Percentiles rank a stretch among this genome's conserved stretches.
Conservation (phyloP, 2,797 vertebrate species). For the Mus minutoides region DNA sequence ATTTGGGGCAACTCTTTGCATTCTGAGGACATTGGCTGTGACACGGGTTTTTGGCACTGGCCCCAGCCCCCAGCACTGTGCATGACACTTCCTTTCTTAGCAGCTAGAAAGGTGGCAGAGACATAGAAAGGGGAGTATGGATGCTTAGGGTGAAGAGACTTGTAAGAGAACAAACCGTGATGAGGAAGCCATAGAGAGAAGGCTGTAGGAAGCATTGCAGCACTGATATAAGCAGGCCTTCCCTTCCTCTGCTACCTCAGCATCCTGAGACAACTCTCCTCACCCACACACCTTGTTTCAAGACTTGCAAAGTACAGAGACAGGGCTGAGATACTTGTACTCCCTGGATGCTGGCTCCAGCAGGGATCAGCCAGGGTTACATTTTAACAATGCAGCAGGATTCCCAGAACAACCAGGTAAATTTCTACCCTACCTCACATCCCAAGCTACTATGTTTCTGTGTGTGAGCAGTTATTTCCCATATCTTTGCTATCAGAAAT, state of each 20-base stretch:
- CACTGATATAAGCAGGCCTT: accelerated
- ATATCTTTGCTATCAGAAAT: not conserved
- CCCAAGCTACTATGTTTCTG: not conserved
- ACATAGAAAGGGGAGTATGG: not conserved
- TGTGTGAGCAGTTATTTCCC: not conserved
- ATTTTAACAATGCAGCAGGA: not conserved
- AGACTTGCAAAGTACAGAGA: not conserved
- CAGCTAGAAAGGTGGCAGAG: not conserved
- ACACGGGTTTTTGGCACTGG: accelerated
- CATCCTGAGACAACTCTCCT: accelerated
- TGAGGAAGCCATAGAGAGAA: not conserved
- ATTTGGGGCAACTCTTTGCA: not conserved
- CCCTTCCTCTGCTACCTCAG: accelerated
- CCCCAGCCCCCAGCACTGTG: not conserved
- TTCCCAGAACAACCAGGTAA: no score
- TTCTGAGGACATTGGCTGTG: not conserved
- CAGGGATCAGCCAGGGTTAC: no score
- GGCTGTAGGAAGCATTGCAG: accelerated
- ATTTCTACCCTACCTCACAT: not conserved
- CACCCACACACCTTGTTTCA: no score
- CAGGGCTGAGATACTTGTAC: accelerated
- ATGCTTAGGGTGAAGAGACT: not conserved
- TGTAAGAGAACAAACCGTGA: accelerated
- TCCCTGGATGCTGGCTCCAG: accelerated
- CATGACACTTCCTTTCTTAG: accelerated